Conservation (phyloP, 2,888 invertebrate species). For the Trachelus troglodyta region DNA sequence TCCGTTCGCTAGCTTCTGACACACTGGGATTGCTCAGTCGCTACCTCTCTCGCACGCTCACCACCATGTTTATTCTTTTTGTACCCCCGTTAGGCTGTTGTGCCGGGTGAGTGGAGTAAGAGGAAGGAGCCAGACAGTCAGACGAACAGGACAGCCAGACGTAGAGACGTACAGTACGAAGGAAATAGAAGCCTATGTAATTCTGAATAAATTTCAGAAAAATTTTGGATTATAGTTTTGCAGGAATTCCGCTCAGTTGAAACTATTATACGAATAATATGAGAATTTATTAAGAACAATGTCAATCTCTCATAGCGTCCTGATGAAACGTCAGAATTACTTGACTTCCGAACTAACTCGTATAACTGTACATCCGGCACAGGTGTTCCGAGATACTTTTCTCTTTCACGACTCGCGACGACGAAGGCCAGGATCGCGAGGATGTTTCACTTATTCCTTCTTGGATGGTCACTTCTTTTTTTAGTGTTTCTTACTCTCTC, state of each 20-base stretch:
- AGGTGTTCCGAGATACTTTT: constrained; percentile 14
- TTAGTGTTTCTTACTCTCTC: constrained; percentile 9
- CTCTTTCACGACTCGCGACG: constrained; percentile 1
- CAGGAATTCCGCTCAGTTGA: background rate
- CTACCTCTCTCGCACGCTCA: constrained; percentile 27
- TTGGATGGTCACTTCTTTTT: background rate
- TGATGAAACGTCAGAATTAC: background rate
- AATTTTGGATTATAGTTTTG: background rate
- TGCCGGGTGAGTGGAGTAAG: constrained; percentile 8
- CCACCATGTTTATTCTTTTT: constrained; percentile 47
- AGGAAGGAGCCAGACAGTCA: background rate
- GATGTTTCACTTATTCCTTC: background rate
- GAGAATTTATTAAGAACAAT: background rate
- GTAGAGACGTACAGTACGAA: background rate
- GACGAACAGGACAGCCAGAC: background rate
- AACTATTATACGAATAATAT: background rate
- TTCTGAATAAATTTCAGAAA: background rate
- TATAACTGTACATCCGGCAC: constrained; percentile 22
- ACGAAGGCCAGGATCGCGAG: background rate
- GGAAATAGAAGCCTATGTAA: background rate
- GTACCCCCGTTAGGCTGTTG: constrained; percentile 40
- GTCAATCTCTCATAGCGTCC: background rate
- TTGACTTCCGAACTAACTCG: background rate
- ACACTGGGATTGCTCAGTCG: constrained; percentile 13
- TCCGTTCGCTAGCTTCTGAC: constrained; percentile 17